Percentiles rank a stretch among this genome's conserved stretches.
Conservation (phyloP, 2,113 vertebrate genomes). For the Phalacrocorax brasilianus region DNA sequence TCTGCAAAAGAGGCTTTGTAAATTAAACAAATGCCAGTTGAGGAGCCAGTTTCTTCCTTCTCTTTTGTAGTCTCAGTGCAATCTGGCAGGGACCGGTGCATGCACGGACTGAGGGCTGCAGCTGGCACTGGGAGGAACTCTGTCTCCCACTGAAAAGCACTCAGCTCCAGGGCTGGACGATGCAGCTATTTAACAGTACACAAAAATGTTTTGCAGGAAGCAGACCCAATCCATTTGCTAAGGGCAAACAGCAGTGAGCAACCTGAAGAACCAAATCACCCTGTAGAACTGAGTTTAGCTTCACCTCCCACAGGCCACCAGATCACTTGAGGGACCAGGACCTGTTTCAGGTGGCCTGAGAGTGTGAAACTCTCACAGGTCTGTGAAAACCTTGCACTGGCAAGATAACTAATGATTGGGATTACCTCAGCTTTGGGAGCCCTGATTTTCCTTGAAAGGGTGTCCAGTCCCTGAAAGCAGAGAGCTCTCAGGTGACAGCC, state of each 20-base stretch:
- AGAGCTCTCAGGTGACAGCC: background rate
- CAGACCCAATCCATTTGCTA: background rate
- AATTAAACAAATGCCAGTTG: background rate
- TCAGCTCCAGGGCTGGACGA: background rate
- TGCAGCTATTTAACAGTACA: background rate
- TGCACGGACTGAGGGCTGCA: background rate
- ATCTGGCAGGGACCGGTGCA: background rate
- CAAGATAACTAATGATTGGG: background rate
- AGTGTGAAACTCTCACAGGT: background rate
- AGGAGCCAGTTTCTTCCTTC: background rate
- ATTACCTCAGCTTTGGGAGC: background rate
- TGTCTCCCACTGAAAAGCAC: rapidly evolving
- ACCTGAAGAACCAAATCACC: background rate
- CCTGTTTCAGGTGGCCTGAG: background rate
- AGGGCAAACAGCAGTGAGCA: background rate
- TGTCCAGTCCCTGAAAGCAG: background rate
- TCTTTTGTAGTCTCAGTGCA: background rate
- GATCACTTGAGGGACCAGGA: background rate
- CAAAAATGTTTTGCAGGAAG: background rate
- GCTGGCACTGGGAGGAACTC: background rate
- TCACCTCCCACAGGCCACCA: rapidly evolving
- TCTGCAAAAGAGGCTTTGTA: background rate
- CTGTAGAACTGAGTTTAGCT: background rate
- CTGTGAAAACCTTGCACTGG: background rate
- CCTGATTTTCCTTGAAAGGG: background rate